phyloP scores from a whole-genome alignment of 2,888 invertebrate genomes.

The Rhagium mordax region DNA sequence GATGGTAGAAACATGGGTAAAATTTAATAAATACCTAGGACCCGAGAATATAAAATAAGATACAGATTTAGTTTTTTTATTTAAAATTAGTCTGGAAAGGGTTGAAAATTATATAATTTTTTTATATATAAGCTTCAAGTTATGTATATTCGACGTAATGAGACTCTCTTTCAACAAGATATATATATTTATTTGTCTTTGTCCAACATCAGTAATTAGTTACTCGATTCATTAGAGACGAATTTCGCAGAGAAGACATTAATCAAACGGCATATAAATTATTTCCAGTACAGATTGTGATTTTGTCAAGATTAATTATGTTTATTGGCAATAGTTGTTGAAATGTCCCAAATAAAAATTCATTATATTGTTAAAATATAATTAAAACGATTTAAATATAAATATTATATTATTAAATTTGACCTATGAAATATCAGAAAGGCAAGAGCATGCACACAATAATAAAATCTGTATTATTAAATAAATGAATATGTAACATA shows the following conservation, averaged over 20 bases:
- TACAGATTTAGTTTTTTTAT: too few species aligned
- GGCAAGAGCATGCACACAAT: constrained; percentile 28
- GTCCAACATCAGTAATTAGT: too few species aligned
- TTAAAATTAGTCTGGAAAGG: too few species aligned
- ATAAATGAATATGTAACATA: constrained; percentile 25
- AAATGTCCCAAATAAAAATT: not conserved
- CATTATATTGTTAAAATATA: constrained; percentile 13
- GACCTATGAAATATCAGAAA: constrained; percentile 31
- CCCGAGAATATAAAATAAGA: too few species aligned
- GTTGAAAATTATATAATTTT: too few species aligned
- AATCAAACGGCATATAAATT: not conserved
- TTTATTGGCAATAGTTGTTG: not conserved
- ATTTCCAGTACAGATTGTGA: not conserved
- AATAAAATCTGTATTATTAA: constrained; percentile 30
- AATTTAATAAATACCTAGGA: too few species aligned
- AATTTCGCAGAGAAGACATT: not conserved
- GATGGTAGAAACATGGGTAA: too few species aligned
- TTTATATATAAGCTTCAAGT: too few species aligned
- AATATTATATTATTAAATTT: constrained; percentile 13
- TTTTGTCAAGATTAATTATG: not conserved
- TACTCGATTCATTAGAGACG: too few species aligned
- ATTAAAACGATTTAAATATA: not conserved
- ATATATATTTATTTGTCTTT: too few species aligned
- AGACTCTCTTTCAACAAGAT: too few species aligned
- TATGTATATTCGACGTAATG: too few species aligned